These are phyloP conservation scores for Drosophila bifasciata DNA, from an alignment of 1,140 invertebrate species.

Conservation along the genomic window DNA sequence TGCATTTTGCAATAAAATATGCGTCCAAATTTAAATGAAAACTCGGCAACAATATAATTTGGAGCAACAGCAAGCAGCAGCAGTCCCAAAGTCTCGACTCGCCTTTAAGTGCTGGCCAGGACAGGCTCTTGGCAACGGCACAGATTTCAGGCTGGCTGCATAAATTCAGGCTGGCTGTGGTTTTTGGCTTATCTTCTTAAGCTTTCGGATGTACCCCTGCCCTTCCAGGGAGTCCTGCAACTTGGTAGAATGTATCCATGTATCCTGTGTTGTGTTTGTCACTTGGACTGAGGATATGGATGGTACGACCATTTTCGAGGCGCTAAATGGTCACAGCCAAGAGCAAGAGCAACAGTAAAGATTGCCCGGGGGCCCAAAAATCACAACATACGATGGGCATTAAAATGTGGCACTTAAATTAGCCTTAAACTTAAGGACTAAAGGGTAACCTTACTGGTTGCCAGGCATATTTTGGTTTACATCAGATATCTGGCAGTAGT, in stretches of 20 bases:
- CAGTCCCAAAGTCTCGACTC: too few relatives aligned
- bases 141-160: conserved; percentile 36
- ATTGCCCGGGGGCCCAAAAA: conserved; percentile 49
- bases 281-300: conserved; percentile 14
- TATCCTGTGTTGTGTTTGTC: conserved; percentile 18
- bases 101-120: conserved; percentile 24
- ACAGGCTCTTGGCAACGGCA: conserved; percentile 27
- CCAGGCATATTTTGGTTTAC: too few relatives aligned
- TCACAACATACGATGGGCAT: conserved; percentile 31
- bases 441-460: conserved; percentile 1
- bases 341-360: conserved; percentile 39
- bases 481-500: too few relatives aligned
- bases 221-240: conserved; percentile 6
- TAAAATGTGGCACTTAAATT: conserved; percentile 57
- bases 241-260: neutral
- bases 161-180: conserved; percentile 56
- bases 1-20: conserved; percentile 71
- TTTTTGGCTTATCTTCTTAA: conserved; percentile 55
- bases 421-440: conserved; percentile 42
- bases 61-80: conserved; percentile 3
- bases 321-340: conserved; percentile 57
- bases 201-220: conserved; percentile 22
- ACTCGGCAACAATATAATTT: conserved; percentile 23
- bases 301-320: conserved; percentile 20
- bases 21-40: conserved; percentile 77